Conservation (phyloP, 2,797 vertebrate genomes). For the Fratercula arctica region DNA sequence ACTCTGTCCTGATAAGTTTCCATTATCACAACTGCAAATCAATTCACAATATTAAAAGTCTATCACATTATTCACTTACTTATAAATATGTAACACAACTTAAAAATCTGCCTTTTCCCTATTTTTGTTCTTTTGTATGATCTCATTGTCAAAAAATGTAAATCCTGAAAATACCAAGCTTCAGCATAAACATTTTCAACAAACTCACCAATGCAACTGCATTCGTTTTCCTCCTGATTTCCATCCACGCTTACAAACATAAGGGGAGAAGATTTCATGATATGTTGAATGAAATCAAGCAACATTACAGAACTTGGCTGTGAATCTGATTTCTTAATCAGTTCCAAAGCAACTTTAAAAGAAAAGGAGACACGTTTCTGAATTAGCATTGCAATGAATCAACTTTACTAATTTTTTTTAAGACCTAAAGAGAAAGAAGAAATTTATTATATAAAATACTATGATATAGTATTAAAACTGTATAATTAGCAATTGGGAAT, state of each 20-base stretch:
- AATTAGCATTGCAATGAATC: not conserved
- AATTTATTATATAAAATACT: not conserved
- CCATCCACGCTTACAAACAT: constrained; percentile 91
- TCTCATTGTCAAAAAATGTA: not conserved
- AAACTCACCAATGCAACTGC: constrained; percentile 83
- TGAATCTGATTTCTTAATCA: constrained; percentile 90
- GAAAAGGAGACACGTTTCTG: not conserved
- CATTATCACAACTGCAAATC: not conserved
- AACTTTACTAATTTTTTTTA: not conserved
- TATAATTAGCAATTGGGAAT: not conserved
- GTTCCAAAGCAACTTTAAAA: constrained; percentile 89
- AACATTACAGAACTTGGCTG: constrained; percentile 96
- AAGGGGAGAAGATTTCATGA: constrained; percentile 94
- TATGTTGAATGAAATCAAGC: constrained; percentile 95
- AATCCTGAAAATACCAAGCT: not conserved
- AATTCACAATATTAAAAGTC: not conserved
- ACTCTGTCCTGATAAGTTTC: not conserved
- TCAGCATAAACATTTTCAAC: not conserved
- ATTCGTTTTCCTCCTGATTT: constrained; percentile 79
- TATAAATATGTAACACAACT: not conserved
- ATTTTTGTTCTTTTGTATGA: not conserved
- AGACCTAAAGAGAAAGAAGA: not conserved
- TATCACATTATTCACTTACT: not conserved
- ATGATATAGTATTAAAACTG: not conserved
- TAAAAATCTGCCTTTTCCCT: not conserved